phyloP scores from a whole-genome alignment of 2,888 invertebrate genomes.

The Ptilodon capucinus region DNA sequence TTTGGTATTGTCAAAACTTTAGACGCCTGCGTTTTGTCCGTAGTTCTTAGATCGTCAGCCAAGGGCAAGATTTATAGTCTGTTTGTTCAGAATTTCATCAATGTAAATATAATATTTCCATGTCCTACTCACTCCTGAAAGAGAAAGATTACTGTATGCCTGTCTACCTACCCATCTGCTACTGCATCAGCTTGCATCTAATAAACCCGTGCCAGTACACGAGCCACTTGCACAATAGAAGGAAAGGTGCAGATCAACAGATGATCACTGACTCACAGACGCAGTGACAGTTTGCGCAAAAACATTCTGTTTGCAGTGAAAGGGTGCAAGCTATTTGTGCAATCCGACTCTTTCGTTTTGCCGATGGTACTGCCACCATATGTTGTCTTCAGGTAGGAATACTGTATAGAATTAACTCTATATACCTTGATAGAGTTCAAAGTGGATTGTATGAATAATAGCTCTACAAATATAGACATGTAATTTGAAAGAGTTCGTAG shows the following conservation, averaged over 20 bases:
- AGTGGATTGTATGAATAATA: too few species aligned
- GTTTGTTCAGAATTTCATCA: too few species aligned
- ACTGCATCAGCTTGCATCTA: not conserved
- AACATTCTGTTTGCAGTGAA: conserved; percentile 48
- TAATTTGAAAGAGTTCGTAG: too few species aligned
- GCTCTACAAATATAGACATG: too few species aligned
- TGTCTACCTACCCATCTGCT: not conserved
- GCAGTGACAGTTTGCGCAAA: conserved; percentile 43
- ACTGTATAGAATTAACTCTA: not conserved
- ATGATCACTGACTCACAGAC: conserved; percentile 19
- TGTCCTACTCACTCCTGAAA: too few species aligned
- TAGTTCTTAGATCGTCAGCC: too few species aligned
- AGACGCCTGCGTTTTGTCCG: too few species aligned
- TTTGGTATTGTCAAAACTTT: too few species aligned
- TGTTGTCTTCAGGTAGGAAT: conserved; percentile 52
- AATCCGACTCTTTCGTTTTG: conserved; percentile 45
- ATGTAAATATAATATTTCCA: too few species aligned
- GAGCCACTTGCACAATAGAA: conserved; percentile 30
- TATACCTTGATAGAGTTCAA: too few species aligned
- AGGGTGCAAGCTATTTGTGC: conserved; percentile 52
- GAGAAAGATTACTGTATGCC: too few species aligned
- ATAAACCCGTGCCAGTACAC: not conserved
- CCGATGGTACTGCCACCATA: conserved; percentile 37
- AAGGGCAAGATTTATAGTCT: too few species aligned
- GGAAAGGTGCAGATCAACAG: conserved; percentile 47